These are phyloP conservation scores for Chondrilla cf. caribensis DNA, from an alignment of 37 sponge, comb jelly and placozoan genomes.

Conservation along the genomic window DNA sequence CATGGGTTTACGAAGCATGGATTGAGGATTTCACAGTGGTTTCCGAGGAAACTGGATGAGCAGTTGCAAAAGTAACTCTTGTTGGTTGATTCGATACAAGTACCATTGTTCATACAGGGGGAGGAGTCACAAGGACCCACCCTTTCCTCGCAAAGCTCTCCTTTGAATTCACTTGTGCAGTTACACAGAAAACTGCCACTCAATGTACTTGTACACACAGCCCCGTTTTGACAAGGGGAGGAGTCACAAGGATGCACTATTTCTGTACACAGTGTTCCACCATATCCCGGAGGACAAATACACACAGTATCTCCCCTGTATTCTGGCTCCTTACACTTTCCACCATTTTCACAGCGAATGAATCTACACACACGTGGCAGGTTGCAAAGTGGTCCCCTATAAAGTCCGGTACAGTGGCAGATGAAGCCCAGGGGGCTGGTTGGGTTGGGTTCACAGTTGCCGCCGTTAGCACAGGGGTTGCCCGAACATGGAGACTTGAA, in stretches of 20 bases:
- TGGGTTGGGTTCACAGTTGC: neutral
- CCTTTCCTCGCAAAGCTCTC: conserved; percentile 21
- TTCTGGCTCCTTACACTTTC: conserved; percentile 37
- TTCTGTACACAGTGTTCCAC: conserved; percentile 14
- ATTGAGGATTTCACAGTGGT: neutral
- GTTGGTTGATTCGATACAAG: conserved; percentile 29
- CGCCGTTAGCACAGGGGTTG: conserved; percentile 31
- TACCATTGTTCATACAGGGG: conserved; percentile 66
- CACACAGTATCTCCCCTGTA: conserved; percentile 29
- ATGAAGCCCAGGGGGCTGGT: neutral
- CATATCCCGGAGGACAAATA: conserved; percentile 45
- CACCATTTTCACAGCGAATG: conserved; percentile 57
- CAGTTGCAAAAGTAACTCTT: conserved; percentile 43
- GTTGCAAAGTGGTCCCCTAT: neutral
- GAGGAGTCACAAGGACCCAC: conserved; percentile 30
- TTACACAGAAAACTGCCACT: conserved; percentile 35
- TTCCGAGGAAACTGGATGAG: conserved; percentile 1
- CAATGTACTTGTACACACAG: conserved; percentile 36
- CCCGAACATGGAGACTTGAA: neutral
- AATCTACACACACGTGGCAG: conserved; percentile 20
- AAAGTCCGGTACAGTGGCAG: conserved; percentile 26
- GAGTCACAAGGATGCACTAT: conserved; percentile 34
- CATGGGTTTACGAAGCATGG: conserved; percentile 1
- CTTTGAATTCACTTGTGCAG: conserved; percentile 44
- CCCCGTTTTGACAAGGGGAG: conserved; percentile 59